Conservation (phyloP, 2,113 vertebrate species). For the Labeo catla region DNA sequence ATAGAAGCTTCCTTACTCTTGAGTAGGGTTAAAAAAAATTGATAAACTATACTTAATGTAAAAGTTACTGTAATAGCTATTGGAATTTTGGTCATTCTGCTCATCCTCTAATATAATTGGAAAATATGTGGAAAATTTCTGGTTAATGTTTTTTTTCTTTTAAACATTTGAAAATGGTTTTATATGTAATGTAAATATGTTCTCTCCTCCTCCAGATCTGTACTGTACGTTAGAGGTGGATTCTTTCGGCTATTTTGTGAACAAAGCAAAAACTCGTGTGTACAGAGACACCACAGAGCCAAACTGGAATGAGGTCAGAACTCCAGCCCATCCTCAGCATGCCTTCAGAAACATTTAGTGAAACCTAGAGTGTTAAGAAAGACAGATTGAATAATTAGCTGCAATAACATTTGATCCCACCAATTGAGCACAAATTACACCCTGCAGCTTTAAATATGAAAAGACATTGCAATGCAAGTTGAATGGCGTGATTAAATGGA, state of each 20-base stretch:
- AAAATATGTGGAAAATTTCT: neutral
- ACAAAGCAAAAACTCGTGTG: constrained; percentile 96
- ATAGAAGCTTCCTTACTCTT: neutral
- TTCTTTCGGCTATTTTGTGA: constrained; percentile 96
- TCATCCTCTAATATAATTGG: neutral
- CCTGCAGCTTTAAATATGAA: neutral
- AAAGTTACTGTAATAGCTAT: neutral
- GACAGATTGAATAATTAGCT: neutral
- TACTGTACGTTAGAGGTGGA: constrained; percentile 98
- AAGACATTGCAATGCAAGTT: constrained; percentile 2
- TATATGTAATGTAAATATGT: neutral
- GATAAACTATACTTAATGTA: neutral
- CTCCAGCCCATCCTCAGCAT: neutral
- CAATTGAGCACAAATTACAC: neutral
- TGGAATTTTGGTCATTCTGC: neutral
- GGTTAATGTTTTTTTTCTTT: neutral
- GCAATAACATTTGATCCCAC: neutral
- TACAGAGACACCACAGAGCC: constrained; percentile 95
- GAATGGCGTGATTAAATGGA: neutral
- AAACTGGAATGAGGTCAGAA: constrained; percentile 96
- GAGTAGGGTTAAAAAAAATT: neutral
- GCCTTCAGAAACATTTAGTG: neutral
- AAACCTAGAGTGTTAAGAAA: neutral
- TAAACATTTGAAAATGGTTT: neutral
- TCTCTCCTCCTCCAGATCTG: constrained; percentile 77